Base-by-base conservation (phyloP, 1,140 invertebrate genomes). In the Drosophila lacteicornis region DNA sequence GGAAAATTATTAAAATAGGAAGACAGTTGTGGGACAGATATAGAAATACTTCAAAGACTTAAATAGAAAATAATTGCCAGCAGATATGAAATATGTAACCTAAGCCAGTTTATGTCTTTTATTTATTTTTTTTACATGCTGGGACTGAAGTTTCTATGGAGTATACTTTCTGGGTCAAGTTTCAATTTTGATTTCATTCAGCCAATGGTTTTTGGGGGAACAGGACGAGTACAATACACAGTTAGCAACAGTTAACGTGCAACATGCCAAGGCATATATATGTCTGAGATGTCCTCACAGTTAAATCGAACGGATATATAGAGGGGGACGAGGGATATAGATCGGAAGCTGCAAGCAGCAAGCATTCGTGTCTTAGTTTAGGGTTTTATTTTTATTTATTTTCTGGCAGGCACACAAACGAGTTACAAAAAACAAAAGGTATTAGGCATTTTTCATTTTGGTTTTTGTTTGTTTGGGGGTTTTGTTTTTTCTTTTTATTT, bases 231-330 rank as follows among this genome's bases (percentile, higher is more conserved):
- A 67, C 60, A 53, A 50, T 70, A 73, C 46, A 76, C 53, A 53
- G 70, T 62, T 76, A 58, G 82, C 82, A 81, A 85, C 85, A 77
- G 60, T 76, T 70, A 90, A 80, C 85, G 79, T 90, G 85, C 85
- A 90, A 90, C 85, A 90, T 90, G 86, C 85, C 79, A 73, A 70
- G 61, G 70, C 67, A 79, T 55, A 42, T 55, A 42, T 40, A 56
- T 55, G 53, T 78, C 57, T 42, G 30, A 68, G 43, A 60, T 33
- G 55, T 49, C 56, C 53, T 57, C 33, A 36, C 12, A 33, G 5
- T 30, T 11, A 49, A 36, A 22, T 78, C 55, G 36, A 55, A 67
- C 51, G 66, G 36, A 57, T 61, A 73, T 76, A 76, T 51, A 22
- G 46, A 50, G n/a, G 30, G 67, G 79, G 11, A 1, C 53, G 13